Base-by-base conservation (phyloP, 2,113 vertebrate genomes). In the Pachypanchax playfairii region DNA sequence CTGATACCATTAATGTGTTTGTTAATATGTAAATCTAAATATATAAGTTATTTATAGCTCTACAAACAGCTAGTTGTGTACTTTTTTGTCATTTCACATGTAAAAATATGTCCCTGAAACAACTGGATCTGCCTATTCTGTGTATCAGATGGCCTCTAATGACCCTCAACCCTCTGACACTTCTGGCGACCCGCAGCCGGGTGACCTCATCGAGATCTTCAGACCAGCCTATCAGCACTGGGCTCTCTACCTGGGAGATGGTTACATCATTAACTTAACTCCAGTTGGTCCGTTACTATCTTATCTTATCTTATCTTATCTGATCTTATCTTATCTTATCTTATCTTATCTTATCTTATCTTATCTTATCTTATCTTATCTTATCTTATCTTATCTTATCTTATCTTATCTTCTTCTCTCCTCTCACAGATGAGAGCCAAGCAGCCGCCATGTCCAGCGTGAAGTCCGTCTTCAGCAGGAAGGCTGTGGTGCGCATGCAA, bases 141-240 rank as follows among this genome's bases (percentile, higher is more conserved):
- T 57, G 48, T 76, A 1, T 76, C 28, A 93, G 92, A 97, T 97
- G 96, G 93, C 93, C 50, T 91, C 91, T 48, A 82, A 75, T 66
- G 77, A 86, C 59, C 69, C 77, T 25, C 89, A 94, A 85, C 78
- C 73, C 43, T 55, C 84, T 72, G 70, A 76, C 24, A 70, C 78
- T 61, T 74, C 83, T 9, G 84, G 81, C 9, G 81, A 92, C 70
- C 94, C 94, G 20, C 73, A 90, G 65, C 95, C 94, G 0, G 96
- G 96, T 70, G 96, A 98, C 89, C 93, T 98, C 75, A 97, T 98
- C 10, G 95, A 98, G 90, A 94, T 98, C 70, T 92, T 94, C 72
- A 88, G 95, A 62, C 87, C 90, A 7, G 87, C 89, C 42, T 96
- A 96, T 85, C 94, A 96, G 84, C 96, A 98, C 82, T 98, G 96